Percentiles rank a stretch among this genome's conserved stretches.
phyloP scores from a whole-genome alignment of 2,797 vertebrate genomes.

The Lepus townsendii region DNA sequence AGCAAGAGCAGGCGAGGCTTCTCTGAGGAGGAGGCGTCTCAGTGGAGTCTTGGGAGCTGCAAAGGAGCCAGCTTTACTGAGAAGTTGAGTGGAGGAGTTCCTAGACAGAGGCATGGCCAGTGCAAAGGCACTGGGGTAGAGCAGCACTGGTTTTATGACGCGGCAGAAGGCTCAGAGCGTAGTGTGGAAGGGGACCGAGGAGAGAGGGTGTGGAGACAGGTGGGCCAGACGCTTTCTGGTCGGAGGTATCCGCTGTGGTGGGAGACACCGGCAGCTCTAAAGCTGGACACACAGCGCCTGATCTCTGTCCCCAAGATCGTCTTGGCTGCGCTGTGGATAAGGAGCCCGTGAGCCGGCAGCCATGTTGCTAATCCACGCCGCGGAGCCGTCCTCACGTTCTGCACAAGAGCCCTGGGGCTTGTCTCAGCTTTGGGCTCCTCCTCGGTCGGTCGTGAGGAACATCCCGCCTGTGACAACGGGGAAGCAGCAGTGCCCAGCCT shows the following conservation, averaged over 20 bases:
- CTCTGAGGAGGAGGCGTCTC: neutral
- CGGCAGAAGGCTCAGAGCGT: neutral
- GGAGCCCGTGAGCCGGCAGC: neutral
- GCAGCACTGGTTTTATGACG: no score
- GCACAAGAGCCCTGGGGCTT: neutral
- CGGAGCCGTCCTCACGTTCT: neutral
- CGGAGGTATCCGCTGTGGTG: no score
- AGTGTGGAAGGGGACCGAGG: accelerated
- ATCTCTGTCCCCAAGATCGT: neutral
- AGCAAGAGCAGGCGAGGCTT: neutral
- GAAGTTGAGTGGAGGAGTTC: neutral
- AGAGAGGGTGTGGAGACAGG: neutral
- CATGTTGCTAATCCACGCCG: neutral
- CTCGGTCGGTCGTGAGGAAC: neutral
- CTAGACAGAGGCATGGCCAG: neutral
- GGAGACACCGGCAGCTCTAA: neutral
- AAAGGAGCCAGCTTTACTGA: neutral
- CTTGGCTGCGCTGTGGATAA: neutral
- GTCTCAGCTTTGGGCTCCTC: neutral
- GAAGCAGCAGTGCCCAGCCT: neutral
- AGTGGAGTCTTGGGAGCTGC: neutral
- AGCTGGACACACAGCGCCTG: neutral
- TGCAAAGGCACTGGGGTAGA: neutral
- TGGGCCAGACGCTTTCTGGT: neutral
- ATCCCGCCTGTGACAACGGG: neutral